Evolutionary conservation across 2,888 invertebrate species (phyloP), one percentile per base, ranked within the genome.

Genomic region (Apeira syringaria): DNA sequence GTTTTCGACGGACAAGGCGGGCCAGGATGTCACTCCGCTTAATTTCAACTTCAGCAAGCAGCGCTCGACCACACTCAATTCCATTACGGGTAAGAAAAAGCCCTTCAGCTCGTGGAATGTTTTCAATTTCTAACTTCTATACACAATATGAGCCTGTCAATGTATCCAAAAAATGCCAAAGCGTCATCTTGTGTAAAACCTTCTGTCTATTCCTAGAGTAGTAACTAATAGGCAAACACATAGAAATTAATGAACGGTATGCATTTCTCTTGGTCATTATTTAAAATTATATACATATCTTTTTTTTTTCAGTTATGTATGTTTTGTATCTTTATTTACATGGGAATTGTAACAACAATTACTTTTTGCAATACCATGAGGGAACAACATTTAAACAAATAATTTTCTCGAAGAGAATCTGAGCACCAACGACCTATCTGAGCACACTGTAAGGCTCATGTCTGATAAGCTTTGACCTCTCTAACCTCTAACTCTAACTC

Each of bases 1-100:
- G 78, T 96, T 97, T 80, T 94, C 95, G 12, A 95, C 97, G 0
- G 95, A 95, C 53, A 96, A 96, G 73, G 96, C 96, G 0, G 97
- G 97, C 0, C 94, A 94, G 67, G 97, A 97, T 70, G 95, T 97
- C 39, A 97, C 97, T 1, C 97, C 97, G 0, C 92, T 96, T 53
- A 96, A 96, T 78, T 92, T 95, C 59, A 93, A 95, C 68, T 96
- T 95, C 68, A 93, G 92, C 58, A 93, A 94, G 67, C 92, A 93
- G 58, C 84, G 93, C 55, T 94, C 93, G 49, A 93, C 94, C 7
- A 94, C 94, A 0, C 88, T 95, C 48, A 94, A 94, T 77, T 94
- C 94, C 10, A 94, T 95, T 59, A 94, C 95, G 72, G 95, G 95
- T 94, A 60, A 69, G 66, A 53, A 42, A 8, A 22, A 20, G 15